A percentile compares a stretch with the other conserved stretches of the same genome.
These are phyloP conservation scores for Phrynocephalus versicolor DNA, from an alignment of 2,113 vertebrate species.

Conservation along the genomic window DNA sequence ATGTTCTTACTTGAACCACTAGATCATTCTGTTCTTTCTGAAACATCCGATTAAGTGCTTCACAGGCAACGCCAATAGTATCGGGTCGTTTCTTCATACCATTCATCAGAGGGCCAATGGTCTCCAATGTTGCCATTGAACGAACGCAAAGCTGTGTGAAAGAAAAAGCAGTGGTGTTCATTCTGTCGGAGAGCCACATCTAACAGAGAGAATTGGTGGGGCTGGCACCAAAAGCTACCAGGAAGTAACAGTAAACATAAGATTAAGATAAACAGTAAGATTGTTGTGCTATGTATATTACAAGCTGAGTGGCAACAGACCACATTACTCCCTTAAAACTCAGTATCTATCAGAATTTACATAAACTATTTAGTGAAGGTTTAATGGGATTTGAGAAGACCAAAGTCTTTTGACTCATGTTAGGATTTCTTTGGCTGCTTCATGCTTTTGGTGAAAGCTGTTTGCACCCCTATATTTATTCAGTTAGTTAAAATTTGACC, in stretches of 20 bases:
- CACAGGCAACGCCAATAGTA: constrained; percentile 91
- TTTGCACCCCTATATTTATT: not conserved
- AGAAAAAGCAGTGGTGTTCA: not conserved
- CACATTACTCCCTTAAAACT: not conserved
- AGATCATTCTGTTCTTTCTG: constrained; percentile 96
- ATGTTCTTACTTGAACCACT: constrained; percentile 87
- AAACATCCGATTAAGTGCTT: constrained; percentile 97
- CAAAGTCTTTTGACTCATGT: not conserved
- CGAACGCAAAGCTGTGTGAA: constrained; percentile 88
- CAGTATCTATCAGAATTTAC: not conserved
- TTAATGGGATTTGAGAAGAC: not conserved
- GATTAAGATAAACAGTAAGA: too few relatives aligned
- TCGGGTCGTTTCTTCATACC: constrained; percentile 92
- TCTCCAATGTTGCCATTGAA: constrained; percentile 92
- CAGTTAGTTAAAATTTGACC: too few relatives aligned
- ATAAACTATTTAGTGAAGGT: not conserved
- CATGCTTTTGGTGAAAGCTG: not conserved
- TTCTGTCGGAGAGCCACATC: not conserved
- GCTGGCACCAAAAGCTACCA: not conserved
- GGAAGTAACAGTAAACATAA: not conserved
- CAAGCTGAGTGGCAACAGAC: not conserved
- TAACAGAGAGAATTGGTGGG: not conserved
- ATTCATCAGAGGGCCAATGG: constrained; percentile 91
- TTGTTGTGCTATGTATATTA: too few relatives aligned
- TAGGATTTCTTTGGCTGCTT: not conserved